Evolutionary conservation across 2,113 vertebrate genomes (phyloP), one percentile per base, ranked within the genome.

Genomic region (Nothoprocta pentlandii): DNA sequence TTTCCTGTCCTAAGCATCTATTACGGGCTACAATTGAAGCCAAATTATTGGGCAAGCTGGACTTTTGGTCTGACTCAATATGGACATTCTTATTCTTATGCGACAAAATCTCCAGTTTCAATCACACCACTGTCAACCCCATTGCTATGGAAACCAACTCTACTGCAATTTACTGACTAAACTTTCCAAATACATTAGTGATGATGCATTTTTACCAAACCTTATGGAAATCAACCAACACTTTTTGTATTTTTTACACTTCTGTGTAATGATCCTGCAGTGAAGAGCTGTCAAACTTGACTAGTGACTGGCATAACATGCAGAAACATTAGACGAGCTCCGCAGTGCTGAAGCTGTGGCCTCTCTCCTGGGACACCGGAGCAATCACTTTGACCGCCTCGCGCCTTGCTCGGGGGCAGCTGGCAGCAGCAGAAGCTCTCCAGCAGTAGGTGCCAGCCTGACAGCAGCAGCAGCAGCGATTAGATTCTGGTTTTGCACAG

Each of bases 101-200:
- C 74, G 73, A 85, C 41, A 94, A 59, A 82, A 81, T 39, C 67
- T 58, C 66, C 78, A 25, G 64, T 93, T 90, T 85, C 77, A 89
- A 30, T 76, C 73, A 23, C 58, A 85, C 32, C 76, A 58, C 77
- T 89, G 47, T 63, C 15, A 17, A 73, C 49, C 76, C 20, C 36
- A 68, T 93, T 86, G 77, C 95, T 68, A 84, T 93, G 90, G 90
- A 93, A 96, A 94, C 91, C 51, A 81, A 14, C 46, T 69, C 70
- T 54, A 30, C 63, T 67, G 93, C 63, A 76, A 80, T 92, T 96
- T 82, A 79, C 70, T 69, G 15, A 42, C 77, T 87, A 14, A 61
- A 20, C 19, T 77, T 90, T 74, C 39, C 87, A 94, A 93, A 86
- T 41, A 70, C 54, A 86, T 88, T 83, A 83, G 71, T 22, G 73